phyloP scores from a whole-genome alignment of 2,888 invertebrate genomes.

The Brachypterus glaber region DNA sequence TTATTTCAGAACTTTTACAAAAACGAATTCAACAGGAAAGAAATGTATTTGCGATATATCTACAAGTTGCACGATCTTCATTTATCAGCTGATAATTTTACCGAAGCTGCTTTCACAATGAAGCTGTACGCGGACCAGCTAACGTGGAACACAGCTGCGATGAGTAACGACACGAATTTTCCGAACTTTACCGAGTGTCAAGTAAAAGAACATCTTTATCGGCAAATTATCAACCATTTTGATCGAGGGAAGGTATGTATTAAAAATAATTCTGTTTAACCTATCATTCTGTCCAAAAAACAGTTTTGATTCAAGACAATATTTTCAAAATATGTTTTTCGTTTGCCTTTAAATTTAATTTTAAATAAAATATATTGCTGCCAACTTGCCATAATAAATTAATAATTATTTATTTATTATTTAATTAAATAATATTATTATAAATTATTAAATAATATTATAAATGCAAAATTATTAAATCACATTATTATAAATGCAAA shows the following conservation, averaged over 20 bases:
- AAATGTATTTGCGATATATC: conserved; percentile 92
- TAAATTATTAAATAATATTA: no score
- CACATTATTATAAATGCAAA: no score
- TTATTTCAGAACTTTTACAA: conserved; percentile 81
- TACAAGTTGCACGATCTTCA: conserved; percentile 91
- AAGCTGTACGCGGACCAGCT: conserved; percentile 88
- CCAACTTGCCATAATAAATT: no score
- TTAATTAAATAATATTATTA: no score
- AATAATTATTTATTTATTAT: no score
- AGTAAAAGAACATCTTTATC: conserved; percentile 80
- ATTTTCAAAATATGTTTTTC: not conserved
- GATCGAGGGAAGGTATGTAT: conserved; percentile 76
- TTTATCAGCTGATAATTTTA: conserved; percentile 81
- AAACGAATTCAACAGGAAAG: conserved; percentile 88
- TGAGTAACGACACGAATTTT: conserved; percentile 57
- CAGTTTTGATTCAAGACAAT: not conserved
- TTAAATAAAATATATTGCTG: no score
- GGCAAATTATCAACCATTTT: conserved; percentile 83
- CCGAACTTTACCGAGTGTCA: conserved; percentile 79
- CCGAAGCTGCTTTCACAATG: conserved; percentile 91
- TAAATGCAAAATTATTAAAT: no score
- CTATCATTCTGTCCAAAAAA: no score
- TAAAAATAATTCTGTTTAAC: not conserved
- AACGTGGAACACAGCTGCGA: conserved; percentile 66
- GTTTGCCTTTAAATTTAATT: no score